Conservation (phyloP, 2,888 invertebrate genomes). For the Melanostoma scalare region DNA sequence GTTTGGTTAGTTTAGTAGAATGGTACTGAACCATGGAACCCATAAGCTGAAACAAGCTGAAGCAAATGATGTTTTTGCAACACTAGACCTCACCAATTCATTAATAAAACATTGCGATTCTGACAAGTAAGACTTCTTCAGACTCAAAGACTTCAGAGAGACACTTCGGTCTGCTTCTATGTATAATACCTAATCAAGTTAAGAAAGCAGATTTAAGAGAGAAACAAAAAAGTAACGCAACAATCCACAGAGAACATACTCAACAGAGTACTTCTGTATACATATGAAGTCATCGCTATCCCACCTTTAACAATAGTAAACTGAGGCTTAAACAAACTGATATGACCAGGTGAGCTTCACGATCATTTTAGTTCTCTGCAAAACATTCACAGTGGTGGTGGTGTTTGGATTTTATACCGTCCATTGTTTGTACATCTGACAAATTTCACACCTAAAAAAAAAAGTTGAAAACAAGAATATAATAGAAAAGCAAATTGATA, state of each 20-base stretch:
- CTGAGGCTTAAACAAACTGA: constrained; percentile 27
- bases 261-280: constrained; percentile 19
- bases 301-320: constrained; percentile 56
- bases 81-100: too few species aligned
- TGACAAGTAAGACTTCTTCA: constrained; percentile 8
- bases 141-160: constrained; percentile 13
- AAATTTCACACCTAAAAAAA: constrained; percentile 13
- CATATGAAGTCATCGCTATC: constrained; percentile 62
- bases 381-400: constrained; percentile 56
- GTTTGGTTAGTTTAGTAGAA: too few species aligned
- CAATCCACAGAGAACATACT: constrained; percentile 23
- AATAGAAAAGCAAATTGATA: constrained; percentile 45
- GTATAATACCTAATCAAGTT: neutral
- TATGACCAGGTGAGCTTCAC: constrained; percentile 48
- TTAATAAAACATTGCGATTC: too few species aligned
- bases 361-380: constrained; percentile 61
- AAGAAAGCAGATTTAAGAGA: constrained; percentile 11
- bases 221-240: constrained; percentile 9
- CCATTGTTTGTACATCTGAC: neutral
- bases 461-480: constrained; percentile 18
- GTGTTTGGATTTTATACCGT: constrained; percentile 37
- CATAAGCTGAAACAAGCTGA: too few species aligned
- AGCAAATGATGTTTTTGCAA: too few species aligned
- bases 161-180: neutral
- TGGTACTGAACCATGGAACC: too few species aligned